Conservation (phyloP, 2,888 invertebrate genomes). For the Adelphocoris suturalis region DNA sequence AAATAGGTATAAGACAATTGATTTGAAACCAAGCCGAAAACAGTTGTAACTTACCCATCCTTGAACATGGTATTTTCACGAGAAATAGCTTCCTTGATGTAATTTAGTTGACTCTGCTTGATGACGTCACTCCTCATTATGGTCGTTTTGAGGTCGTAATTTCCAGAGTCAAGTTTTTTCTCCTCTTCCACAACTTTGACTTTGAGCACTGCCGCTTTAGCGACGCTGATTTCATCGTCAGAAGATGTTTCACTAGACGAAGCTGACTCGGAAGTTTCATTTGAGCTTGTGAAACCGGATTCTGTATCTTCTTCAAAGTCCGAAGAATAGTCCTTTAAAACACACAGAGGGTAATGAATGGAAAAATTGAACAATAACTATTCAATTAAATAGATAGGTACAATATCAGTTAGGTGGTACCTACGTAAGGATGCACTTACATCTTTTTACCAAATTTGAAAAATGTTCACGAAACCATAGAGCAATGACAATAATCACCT, state of each 20-base stretch:
- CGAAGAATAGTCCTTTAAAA: conserved; percentile 80
- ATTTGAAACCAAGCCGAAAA: too few species aligned
- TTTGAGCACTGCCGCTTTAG: not conserved
- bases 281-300: conserved; percentile 62
- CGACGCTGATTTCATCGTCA: not conserved
- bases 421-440: too few species aligned
- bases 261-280: conserved; percentile 42
- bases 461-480: too few species aligned
- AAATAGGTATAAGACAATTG: too few species aligned
- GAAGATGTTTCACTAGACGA: not conserved
- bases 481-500: too few species aligned
- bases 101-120: conserved; percentile 77
- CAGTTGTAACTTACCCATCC: conserved; percentile 57
- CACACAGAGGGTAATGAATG: not conserved
- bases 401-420: too few species aligned
- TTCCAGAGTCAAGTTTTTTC: conserved; percentile 82
- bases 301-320: conserved; percentile 79
- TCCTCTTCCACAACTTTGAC: conserved; percentile 79
- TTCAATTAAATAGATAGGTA: too few species aligned
- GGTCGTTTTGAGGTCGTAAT: conserved; percentile 80
- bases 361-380: too few species aligned
- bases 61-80: conserved; percentile 77
- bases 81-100: conserved; percentile 79
- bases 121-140: conserved; percentile 57
- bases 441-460: too few species aligned